Percentiles rank a stretch among this genome's conserved stretches.
Conservation (phyloP, 2,888 invertebrate species). For the Eretmocerus hayati region DNA sequence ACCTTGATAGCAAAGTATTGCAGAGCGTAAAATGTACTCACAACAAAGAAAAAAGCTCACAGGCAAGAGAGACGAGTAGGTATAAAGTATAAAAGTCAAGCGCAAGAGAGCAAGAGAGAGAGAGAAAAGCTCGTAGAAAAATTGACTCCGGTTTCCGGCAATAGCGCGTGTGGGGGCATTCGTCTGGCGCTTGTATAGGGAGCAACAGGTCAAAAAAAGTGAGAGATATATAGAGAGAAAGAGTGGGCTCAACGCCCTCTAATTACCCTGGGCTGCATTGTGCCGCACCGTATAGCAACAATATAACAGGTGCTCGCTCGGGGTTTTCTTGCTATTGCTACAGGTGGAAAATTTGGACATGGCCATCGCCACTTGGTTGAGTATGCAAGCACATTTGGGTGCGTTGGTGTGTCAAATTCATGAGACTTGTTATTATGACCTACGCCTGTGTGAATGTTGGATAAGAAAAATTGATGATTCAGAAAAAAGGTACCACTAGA, state of each 20-base stretch:
- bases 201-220: conserved; percentile 19
- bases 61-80: not conserved
- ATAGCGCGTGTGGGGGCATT: not conserved
- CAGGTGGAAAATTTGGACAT: too few species aligned
- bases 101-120: not conserved
- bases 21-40: too few species aligned
- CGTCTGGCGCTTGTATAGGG: not conserved
- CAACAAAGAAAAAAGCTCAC: not conserved
- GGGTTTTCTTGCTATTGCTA: too few species aligned
- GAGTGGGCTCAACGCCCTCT: conserved; percentile 12
- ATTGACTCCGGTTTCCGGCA: not conserved
- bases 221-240: too few species aligned
- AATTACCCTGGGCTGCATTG: conserved; percentile 10
- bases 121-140: not conserved
- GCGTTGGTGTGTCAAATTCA: too few species aligned
- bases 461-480: too few species aligned
- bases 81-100: not conserved
- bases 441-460: too few species aligned
- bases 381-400: too few species aligned
- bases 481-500: too few species aligned
- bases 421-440: too few species aligned
- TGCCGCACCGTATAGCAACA: not conserved
- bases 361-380: too few species aligned
- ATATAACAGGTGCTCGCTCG: not conserved
- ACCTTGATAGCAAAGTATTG: too few species aligned